These are phyloP conservation scores for Champsocephalus esox DNA, from an alignment of 2,797 vertebrate species.

Conservation along the genomic window DNA sequence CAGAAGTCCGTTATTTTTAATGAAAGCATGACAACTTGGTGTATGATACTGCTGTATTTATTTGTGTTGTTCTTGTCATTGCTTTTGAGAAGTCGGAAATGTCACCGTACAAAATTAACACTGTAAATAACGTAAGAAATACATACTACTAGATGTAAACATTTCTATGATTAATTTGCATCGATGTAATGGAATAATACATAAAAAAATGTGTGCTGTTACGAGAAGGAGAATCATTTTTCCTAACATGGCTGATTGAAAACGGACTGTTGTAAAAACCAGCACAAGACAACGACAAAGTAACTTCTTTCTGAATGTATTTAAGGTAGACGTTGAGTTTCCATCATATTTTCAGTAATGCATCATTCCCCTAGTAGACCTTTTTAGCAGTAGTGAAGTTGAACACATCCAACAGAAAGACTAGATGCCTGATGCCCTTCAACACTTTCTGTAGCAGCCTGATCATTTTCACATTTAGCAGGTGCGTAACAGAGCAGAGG, in stretches of 20 bases:
- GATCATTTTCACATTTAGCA: constrained; percentile 50
- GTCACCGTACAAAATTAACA: constrained; percentile 79
- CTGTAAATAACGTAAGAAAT: constrained; percentile 85
- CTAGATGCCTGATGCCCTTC: constrained; percentile 45
- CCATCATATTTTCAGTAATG: constrained; percentile 74
- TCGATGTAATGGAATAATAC: constrained; percentile 78
- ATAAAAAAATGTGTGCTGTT: constrained; percentile 86
- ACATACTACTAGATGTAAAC: constrained; percentile 81
- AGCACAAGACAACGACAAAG: constrained; percentile 88
- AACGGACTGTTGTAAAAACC: constrained; percentile 92
- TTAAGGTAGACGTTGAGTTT: constrained; percentile 84
- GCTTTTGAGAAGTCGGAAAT: constrained; percentile 81
- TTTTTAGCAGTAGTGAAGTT: constrained; percentile 57
- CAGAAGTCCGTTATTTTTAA: constrained; percentile 78
- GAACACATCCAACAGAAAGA: constrained; percentile 46
- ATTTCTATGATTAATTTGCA: constrained; percentile 87
- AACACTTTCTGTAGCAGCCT: constrained; percentile 70
- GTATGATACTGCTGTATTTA: constrained; percentile 86
- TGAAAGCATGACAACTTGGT: constrained; percentile 87
- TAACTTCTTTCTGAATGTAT: constrained; percentile 90
- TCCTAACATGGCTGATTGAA: constrained; percentile 92
- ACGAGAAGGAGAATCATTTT: constrained; percentile 84
- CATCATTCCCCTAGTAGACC: constrained; percentile 61
- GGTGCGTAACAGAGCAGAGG: constrained; percentile 43
- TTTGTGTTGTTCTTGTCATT: constrained; percentile 87